phyloP scores from a whole-genome alignment of 1,140 invertebrate genomes.

The Diorhabda elongata region DNA sequence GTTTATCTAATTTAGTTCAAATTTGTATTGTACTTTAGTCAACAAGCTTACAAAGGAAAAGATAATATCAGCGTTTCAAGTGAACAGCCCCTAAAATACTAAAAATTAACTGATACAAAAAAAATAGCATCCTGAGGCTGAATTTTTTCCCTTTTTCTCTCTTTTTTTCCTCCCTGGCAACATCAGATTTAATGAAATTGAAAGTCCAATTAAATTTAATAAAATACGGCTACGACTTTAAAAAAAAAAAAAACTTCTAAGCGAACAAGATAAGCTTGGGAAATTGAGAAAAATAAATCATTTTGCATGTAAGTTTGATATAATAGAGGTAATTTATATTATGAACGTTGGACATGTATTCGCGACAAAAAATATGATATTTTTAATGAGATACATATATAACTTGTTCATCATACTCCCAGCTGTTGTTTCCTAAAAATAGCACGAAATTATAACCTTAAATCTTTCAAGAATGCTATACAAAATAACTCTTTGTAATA shows the following conservation, averaged over 20 bases:
- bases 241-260: too few species aligned
- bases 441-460: too few species aligned
- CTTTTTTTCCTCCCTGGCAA: neutral
- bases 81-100: neutral
- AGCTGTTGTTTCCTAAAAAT: too few species aligned
- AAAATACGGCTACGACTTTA: slow-evolving; percentile 7
- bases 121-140: neutral
- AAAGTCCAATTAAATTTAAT: slow-evolving; percentile 11
- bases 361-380: too few species aligned
- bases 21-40: too few species aligned
- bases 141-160: neutral
- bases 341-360: neutral
- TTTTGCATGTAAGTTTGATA: neutral
- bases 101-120: neutral
- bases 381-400: too few species aligned
- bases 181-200: slow-evolving; percentile 8
- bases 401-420: too few species aligned
- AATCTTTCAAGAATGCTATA: too few species aligned
- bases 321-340: neutral
- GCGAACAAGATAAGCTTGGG: too few species aligned
- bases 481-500: too few species aligned
- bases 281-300: neutral
- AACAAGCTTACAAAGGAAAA: too few species aligned
- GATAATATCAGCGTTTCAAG: neutral
- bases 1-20: too few species aligned